Base-by-base conservation (phyloP, 2,888 invertebrate genomes). In the Mycalesis mineus region DNA sequence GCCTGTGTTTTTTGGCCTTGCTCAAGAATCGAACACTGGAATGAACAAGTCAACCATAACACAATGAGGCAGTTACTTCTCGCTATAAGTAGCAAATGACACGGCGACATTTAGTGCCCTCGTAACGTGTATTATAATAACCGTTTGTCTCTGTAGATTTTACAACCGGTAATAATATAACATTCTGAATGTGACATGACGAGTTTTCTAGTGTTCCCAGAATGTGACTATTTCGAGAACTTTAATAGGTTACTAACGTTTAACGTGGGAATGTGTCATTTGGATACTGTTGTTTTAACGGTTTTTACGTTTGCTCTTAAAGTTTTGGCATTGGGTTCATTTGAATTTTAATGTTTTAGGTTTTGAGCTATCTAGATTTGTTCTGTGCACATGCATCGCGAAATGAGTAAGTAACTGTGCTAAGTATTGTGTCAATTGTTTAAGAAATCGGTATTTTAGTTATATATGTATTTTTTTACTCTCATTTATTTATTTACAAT, bases 81-180 rank as follows among this genome's bases (percentile, higher is more conserved):
- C 17, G 17, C 29, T 5, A 8, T 4, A 29, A 41, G 31, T 51
- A 51, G 41, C 50, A 13, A 51, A 41, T 41, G 51, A 51, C 41
- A 42, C 65, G 71, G 70, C 71, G 73, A 77, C 74, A 70, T 80
- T 77, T 75, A 77, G 66, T 77, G 69, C 69, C 67, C 67, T 73
- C 74, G 61, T 78, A 77, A 76, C 70, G 69, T 70, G 69, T 69
- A 73, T 74, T 72, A 73, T 73, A 73, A 74, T 71, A 65, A 67
- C 68, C 51, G 42, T 73, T 73, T 71, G 72, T 76, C 75, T 71
- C 68, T 52, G 52, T 57, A 42, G 58, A 54, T 57, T 65, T 68
- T 65, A 66, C 64, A 64, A 61, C 44, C 42, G 53, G 59, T 58
- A 65, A 61, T 65, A 65, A 64, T 66, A 65, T 58, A 57, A 60